A percentile compares a stretch with the other conserved stretches of the same genome.
Conservation (phyloP, 2,888 invertebrate species). For the Pyralis farinalis region DNA sequence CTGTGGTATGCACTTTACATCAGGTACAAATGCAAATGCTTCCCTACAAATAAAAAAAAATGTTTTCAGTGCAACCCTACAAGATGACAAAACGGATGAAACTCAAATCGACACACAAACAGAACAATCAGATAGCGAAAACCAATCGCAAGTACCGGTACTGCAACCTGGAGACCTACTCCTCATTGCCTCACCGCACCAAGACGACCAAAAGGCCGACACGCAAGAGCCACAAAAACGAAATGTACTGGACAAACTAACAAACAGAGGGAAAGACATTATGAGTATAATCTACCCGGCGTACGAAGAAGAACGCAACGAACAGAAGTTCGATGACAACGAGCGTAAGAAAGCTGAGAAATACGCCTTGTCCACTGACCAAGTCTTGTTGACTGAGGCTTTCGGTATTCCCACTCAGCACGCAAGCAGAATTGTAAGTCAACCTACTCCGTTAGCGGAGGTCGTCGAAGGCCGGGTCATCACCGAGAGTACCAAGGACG, state of each 20-base stretch:
- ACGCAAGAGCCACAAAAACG: slow-evolving; percentile 55
- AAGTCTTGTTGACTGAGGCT: slow-evolving; percentile 59
- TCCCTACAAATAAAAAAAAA: no score
- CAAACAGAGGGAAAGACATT: slow-evolving; percentile 67
- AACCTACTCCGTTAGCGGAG: slow-evolving; percentile 60
- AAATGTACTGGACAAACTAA: slow-evolving; percentile 68
- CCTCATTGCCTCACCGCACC: slow-evolving; percentile 59
- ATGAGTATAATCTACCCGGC: slow-evolving; percentile 70
- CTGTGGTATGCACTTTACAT: no score
- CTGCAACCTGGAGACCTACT: slow-evolving; percentile 85
- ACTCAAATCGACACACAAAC: slow-evolving; percentile 21
- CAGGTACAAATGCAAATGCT: no score
- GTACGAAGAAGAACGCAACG: slow-evolving; percentile 61
- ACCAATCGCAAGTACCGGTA: slow-evolving; percentile 61
- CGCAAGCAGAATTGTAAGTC: slow-evolving; percentile 33
- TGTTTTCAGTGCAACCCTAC: slow-evolving; percentile 29
- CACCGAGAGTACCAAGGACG: slow-evolving; percentile 57
- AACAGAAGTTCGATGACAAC: slow-evolving; percentile 65
- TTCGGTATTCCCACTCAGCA: slow-evolving; percentile 32
- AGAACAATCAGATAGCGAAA: slow-evolving; percentile 31
- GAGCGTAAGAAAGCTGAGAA: slow-evolving; percentile 72
- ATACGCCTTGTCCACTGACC: slow-evolving; percentile 64
- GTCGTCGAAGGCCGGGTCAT: slow-evolving; percentile 61
- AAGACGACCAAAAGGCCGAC: slow-evolving; percentile 33
- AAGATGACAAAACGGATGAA: slow-evolving; percentile 26